Base-by-base conservation (phyloP, 2,113 vertebrate species). In the Patagioenas fasciata region DNA sequence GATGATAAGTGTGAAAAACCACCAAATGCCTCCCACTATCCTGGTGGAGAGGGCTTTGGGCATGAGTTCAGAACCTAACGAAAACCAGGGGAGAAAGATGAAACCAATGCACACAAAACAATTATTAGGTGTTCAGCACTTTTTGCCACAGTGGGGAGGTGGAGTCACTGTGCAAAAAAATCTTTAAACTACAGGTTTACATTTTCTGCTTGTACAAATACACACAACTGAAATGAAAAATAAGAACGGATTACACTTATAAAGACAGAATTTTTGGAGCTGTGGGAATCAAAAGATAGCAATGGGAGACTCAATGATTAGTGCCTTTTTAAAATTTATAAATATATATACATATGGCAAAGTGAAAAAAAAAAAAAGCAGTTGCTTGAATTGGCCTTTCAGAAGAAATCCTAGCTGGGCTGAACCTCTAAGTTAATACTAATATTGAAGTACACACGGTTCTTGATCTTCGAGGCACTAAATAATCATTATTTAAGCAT, bases 1-100 rank as follows among this genome's bases (percentile, higher is more conserved):
- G 98, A 99, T 99, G 98, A 99, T 99, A 97, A 99, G 99, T 81
- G 99, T 99, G 98, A 99, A 99, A 99, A 99, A 99, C 99, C 99
- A 99, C 99, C 99, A 99, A 98, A 99, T 99, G 97, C 99, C 99
- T 97, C 99, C 99, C 97, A 99, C 99, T 98, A 99, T 99, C 98
- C 99, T 99, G 98, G 99, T 99, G 97, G 99, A 99, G 94, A 99
- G 99, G 93, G 99, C 99, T 99, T 99, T 99, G 93, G 99, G 99
- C 99, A 99, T 99, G 97, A 99, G 99, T 98, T 99, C 99, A 98
- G 99, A 99, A 98, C 99, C 99, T 99, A 97, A 98, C 91, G 94
- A 93, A 99, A 98, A 99, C 98, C 98, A 98, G 98, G 97, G 97
- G 97, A 98, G 94, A 96, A 97, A 98, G 98, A 97, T 98, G 97